Evolutionary conservation across 2,888 invertebrate species (phyloP), one percentile per base, ranked within the genome.

Genomic region (Microchrysa polita): DNA sequence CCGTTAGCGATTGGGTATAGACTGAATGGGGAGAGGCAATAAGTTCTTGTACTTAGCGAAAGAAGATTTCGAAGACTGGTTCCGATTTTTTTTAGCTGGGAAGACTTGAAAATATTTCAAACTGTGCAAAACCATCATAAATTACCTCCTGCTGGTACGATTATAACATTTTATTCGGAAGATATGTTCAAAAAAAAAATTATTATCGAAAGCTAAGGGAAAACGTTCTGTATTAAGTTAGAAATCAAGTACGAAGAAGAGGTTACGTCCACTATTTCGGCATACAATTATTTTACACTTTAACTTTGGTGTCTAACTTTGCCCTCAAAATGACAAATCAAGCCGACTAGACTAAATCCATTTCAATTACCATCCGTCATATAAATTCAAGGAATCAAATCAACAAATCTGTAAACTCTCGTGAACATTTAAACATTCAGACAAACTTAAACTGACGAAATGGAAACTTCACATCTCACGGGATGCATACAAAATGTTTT

Each of bases 1-100:
- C 55, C 22, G 40, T 18, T 55, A 42, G 40, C 57, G 69, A 69
- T 55, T 55, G 55, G 53, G n/a, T n/a, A 67, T 52, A 53, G 53
- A 69, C 18, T 69, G n/a, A n/a, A n/a, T 69, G 10, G 16, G 10
- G 9, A n/a, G n/a, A n/a, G n/a, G n/a, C n/a, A 9, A 23, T n/a
- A 34, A 18, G 27, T 57, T 55, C 53, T 23, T 55, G 1, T 69
- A 18, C 55, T 69, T 65, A 22, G 23, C 10, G 12, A 44, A 44
- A 16, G 34, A 12, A 1, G 22, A n/a, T 34, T 22, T 10, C 27
- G 16, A 9, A 55, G 61, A 42, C 57, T 55, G 34, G 55, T 20
- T 55, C 14, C 27, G 67, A 34, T 53, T 53, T 67, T 63, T 59
- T 67, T 63, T 59, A 23, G 22, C 23, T 59, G 23, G n/a, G n/a